Evolutionary conservation across 2,888 invertebrate species (phyloP), one percentile per base, ranked within the genome.

Genomic region (Synergus gifuensis): DNA sequence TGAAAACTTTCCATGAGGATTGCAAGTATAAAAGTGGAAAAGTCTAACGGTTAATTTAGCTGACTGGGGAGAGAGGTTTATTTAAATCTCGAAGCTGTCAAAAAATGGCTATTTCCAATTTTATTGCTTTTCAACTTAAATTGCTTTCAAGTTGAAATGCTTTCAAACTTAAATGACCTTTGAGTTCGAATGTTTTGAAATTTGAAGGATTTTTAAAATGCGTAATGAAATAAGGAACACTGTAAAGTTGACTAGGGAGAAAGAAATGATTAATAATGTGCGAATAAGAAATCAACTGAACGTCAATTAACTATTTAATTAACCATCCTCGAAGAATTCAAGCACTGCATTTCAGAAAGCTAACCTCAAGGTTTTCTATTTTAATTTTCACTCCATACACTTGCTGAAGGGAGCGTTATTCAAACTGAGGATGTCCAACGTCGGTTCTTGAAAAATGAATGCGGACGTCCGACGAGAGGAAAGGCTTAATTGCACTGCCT

Each of bases 401-500:
- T 49, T 28, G 40, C 69, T 64, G n/a, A 73, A 73, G 73, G 54
- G 54, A 36, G 54, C 73, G 54, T 54, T 40, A 73, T 73, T 73
- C 54, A n/a, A 73, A 54, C 54, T 86, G 87, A 87, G 86, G 86
- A 87, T 87, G 87, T 88, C 88, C 87, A 86, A 83, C 86, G 88
- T 87, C 87, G 88, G 87, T 85, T 83, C 88, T 87, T 90, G 88
- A 89, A 89, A 90, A 88, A 89, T 88, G 89, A 88, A 89, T 89
- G 83, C 80, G 86, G 88, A 88, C 86, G 87, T 83, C 86, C 84
- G 86, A 87, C 84, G 85, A 89, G 87, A 83, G 87, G 86, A 81
- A 85, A 83, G 82, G 87, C 87, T 90, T 90, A 90, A 90, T 90
- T 90, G 89, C 89, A 85, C 87, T 86, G 83, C 88, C 90, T 90